Evolutionary conservation across 1,140 invertebrate species (phyloP).

Genomic region (Forficula auricularia): DNA sequence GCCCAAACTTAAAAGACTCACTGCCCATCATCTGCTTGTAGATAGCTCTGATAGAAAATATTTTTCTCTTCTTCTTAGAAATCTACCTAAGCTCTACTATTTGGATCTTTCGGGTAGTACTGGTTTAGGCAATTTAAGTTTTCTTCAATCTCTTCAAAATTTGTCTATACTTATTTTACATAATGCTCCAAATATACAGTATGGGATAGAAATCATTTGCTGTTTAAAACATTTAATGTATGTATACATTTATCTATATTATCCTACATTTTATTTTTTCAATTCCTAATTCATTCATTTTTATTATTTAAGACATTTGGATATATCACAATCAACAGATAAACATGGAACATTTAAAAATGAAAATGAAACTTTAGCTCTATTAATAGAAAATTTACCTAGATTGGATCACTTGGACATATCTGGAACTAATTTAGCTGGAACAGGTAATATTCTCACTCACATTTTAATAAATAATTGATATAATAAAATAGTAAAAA

Average conservation of each 20-base stretch:
- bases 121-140: constrained; percentile 35
- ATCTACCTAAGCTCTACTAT: constrained; percentile 44
- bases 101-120: constrained; percentile 62
- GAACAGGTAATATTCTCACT: constrained; percentile 34
- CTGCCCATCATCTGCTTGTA: constrained; percentile 34
- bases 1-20: constrained; percentile 42
- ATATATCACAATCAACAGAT: constrained; percentile 58
- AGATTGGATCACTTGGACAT: constrained; percentile 70
- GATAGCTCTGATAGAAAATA: constrained; percentile 27
- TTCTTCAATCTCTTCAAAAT: constrained; percentile 37
- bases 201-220: constrained; percentile 35
- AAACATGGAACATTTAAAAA: constrained; percentile 41
- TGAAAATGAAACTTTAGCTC: constrained; percentile 44
- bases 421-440: constrained; percentile 74
- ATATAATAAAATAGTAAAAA: constrained; percentile 5
- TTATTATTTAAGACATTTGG: constrained; percentile 45
- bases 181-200: constrained; percentile 38
- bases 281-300: constrained; percentile 7
- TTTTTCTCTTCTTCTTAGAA: constrained; percentile 34
- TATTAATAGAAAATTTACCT: constrained; percentile 53
- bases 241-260: constrained; percentile 12
- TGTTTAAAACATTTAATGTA: constrained; percentile 34
- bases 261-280: constrained; percentile 9
- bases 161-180: constrained; percentile 57
- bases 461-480: constrained; percentile 5